Evolutionary conservation across 2,113 vertebrate genomes (phyloP).

Genomic region (Machaerirhynchus nigripectus): DNA sequence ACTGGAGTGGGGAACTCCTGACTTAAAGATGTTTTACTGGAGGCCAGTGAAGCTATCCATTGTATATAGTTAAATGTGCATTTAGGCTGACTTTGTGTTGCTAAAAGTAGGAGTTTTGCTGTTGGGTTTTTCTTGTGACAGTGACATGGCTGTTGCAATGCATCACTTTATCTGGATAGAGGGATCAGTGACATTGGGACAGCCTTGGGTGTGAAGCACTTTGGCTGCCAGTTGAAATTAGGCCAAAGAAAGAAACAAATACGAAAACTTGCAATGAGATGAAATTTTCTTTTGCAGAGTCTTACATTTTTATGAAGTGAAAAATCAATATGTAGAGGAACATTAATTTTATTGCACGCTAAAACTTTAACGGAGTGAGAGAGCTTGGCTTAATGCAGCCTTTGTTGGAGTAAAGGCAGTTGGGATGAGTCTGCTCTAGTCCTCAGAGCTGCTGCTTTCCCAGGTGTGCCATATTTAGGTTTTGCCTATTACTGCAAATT

Average conservation of each 20-base stretch:
- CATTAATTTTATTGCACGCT: conserved; percentile 56
- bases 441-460: conserved; percentile 31
- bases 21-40: not conserved
- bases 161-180: not conserved
- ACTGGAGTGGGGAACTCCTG: not conserved
- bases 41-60: not conserved
- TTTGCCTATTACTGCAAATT: conserved; percentile 61
- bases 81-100: not conserved
- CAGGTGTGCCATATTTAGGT: conserved; percentile 43
- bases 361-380: not conserved
- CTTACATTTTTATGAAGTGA: conserved; percentile 61
- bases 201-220: not conserved
- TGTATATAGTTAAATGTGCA: not conserved
- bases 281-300: conserved; percentile 35
- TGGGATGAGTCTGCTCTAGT: not conserved
- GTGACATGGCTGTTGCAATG: not conserved
- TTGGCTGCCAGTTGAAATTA: not conserved
- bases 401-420: not conserved
- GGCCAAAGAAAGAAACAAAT: conserved; percentile 23
- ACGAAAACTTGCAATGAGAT: not conserved
- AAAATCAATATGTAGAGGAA: conserved; percentile 61
- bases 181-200: not conserved
- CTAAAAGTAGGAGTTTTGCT: not conserved
- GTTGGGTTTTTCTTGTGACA: not conserved
- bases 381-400: conserved; percentile 5